A percentile compares a stretch with the other conserved stretches of the same genome.
phyloP scores from a whole-genome alignment of 2,113 vertebrate genomes.

The Albula goreensis region DNA sequence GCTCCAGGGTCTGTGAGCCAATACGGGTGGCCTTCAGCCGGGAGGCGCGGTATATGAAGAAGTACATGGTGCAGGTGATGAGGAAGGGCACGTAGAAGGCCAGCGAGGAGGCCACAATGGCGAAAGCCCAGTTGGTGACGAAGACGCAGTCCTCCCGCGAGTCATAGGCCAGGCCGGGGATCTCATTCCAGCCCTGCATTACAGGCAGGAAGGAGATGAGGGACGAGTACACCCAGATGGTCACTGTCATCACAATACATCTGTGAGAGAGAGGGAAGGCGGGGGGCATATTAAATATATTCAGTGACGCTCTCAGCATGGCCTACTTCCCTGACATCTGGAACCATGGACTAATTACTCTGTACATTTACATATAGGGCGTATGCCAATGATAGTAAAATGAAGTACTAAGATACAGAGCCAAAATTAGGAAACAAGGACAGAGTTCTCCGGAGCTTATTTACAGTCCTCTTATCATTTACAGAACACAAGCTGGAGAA shows the following conservation, averaged over 20 bases:
- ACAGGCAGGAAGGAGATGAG: conserved; percentile 68
- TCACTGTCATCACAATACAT: conserved; percentile 67
- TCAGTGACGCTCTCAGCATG: too few species aligned
- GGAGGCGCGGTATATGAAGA: conserved; percentile 70
- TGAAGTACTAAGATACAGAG: too few species aligned
- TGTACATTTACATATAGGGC: too few species aligned
- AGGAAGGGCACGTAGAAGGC: conserved; percentile 65
- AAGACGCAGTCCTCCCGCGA: conserved; percentile 63
- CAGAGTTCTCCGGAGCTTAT: too few species aligned
- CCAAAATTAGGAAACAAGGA: too few species aligned
- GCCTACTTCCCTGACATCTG: too few species aligned
- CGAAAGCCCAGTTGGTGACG: conserved; percentile 71
- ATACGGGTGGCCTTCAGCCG: conserved; percentile 66
- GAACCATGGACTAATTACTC: too few species aligned
- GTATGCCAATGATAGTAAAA: too few species aligned
- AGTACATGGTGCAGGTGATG: conserved; percentile 73
- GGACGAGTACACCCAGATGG: conserved; percentile 67
- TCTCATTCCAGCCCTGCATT: conserved; percentile 74
- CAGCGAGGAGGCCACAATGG: conserved; percentile 66
- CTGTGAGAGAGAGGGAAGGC: conserved; percentile 37
- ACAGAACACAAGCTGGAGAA: too few species aligned
- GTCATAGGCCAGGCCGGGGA: conserved; percentile 61
- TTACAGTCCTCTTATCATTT: too few species aligned
- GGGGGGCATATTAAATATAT: too few species aligned
- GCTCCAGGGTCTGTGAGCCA: conserved; percentile 63